A percentile compares a stretch with the other conserved stretches of the same genome.
Evolutionary conservation across 2,797 vertebrate genomes (phyloP).

Genomic region (Hylomyscus alleni): DNA sequence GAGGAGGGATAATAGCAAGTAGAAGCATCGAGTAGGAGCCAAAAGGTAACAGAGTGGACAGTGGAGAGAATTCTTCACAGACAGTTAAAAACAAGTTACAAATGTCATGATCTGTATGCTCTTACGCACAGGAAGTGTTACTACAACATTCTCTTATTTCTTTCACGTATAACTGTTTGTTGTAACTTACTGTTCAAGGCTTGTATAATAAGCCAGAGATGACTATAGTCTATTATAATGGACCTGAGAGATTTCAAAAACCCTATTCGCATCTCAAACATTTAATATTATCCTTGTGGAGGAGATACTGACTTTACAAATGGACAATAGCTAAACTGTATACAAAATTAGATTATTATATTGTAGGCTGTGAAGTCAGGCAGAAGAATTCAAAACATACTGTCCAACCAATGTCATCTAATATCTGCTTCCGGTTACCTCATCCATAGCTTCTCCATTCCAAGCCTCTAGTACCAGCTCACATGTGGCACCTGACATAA

Average conservation of each 20-base stretch:
- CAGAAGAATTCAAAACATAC: not conserved
- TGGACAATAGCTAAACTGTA: not conserved
- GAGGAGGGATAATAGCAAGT: not conserved
- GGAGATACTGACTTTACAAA: not conserved
- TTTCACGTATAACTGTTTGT: not conserved
- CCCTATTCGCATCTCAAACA: not conserved
- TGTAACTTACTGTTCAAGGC: conserved; percentile 33
- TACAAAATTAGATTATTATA: not conserved
- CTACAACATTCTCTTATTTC: conserved; percentile 7
- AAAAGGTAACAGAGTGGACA: not conserved
- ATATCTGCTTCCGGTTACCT: not conserved
- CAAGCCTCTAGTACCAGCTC: not conserved
- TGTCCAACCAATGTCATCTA: not conserved
- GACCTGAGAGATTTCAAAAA: not conserved
- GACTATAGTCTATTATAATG: not conserved
- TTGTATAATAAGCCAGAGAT: conserved; percentile 18
- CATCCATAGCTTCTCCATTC: not conserved
- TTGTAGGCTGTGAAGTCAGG: not conserved
- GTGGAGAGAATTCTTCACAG: not conserved
- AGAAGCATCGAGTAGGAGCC: not conserved
- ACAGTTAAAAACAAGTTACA: not conserved
- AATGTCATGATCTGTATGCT: not conserved
- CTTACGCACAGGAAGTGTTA: not conserved
- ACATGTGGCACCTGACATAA: not conserved
- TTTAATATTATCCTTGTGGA: not conserved